Evolutionary conservation across 2,797 vertebrate genomes (phyloP), one percentile per base, ranked within the genome.

Genomic region (Centropyge bicolor): DNA sequence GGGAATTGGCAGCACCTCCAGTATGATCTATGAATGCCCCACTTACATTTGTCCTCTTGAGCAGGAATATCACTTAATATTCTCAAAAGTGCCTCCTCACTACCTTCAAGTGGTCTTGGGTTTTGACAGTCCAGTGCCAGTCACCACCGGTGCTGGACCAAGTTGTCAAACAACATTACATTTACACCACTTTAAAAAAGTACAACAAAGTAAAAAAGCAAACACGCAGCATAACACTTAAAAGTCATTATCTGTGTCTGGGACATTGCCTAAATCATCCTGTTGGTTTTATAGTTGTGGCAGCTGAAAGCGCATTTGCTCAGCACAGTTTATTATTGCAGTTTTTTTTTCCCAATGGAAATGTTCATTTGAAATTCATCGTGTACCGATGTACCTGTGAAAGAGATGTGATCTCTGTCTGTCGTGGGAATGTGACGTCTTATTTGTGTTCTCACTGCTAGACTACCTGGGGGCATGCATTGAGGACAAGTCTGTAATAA

Each of bases 1-100:
- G 52, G 40, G 52, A 75, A 9, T 56, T 41, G 64, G 49, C 14
- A 36, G 43, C 64, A 63, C 9, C 6, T 63, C 14, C 4, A 55
- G 8, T 11, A 55, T 56, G 36, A 71, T 78, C 57, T 66, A 43
- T 55, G 9, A 51, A 13, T 81, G 72, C 36, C 31, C 49, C 19
- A 51, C 73, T 81, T 75, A 74, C 48, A 64, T 45, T 60, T 70
- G 31, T 65, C 67, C 38, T 56, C 2, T 54, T 38, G 41, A 12
- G 24, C 8, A 49, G 31, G 16, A 56, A 22, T 71, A 14, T 64
- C 36, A 2, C 24, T 10, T 38, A 24, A 20, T 20, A 27, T 68
- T 8, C 7, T 49, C 3, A 55, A 55, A 67, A 45, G 36, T 60
- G 36, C 16, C 22, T 24, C 46, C 24, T 8, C 22, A 24, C 31